phyloP scores from a whole-genome alignment of 2,888 invertebrate species.

The Diaphora mendica region DNA sequence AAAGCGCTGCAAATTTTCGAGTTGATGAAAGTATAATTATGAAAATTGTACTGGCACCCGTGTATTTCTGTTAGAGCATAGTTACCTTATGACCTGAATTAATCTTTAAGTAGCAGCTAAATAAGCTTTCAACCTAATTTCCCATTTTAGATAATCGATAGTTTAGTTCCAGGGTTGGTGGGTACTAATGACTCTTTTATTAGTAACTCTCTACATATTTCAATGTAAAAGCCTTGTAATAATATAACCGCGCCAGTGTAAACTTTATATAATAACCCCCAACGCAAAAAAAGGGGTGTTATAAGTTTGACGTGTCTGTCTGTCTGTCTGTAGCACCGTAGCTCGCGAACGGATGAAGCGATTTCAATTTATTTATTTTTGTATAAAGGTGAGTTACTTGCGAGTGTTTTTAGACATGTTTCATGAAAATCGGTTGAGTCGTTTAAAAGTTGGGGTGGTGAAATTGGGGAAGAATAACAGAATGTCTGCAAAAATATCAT shows the following conservation, averaged over 20 bases:
- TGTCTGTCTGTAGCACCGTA: no score
- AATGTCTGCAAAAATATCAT: no score
- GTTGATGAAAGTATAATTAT: constrained; percentile 24
- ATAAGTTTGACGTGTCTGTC: no score
- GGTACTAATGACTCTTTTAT: background rate
- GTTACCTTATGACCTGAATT: constrained; percentile 34
- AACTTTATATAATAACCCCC: no score
- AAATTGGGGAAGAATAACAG: no score
- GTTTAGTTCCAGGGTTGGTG: constrained; percentile 4
- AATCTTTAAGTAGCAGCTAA: constrained; percentile 31
- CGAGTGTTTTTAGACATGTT: no score
- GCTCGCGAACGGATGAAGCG: no score
- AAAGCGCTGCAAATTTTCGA: background rate
- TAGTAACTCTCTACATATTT: background rate
- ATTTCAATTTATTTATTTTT: no score
- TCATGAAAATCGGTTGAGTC: no score
- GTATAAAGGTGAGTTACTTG: no score
- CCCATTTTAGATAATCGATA: constrained; percentile 35
- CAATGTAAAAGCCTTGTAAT: background rate
- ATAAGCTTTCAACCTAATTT: constrained; percentile 47
- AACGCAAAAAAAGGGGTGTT: no score
- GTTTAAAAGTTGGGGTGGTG: no score
- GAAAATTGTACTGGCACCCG: constrained; percentile 13
- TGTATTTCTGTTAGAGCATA: constrained; percentile 8
- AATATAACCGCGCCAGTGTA: background rate